phyloP scores from a whole-genome alignment of 2,888 invertebrate species.

The Selenia dentaria region DNA sequence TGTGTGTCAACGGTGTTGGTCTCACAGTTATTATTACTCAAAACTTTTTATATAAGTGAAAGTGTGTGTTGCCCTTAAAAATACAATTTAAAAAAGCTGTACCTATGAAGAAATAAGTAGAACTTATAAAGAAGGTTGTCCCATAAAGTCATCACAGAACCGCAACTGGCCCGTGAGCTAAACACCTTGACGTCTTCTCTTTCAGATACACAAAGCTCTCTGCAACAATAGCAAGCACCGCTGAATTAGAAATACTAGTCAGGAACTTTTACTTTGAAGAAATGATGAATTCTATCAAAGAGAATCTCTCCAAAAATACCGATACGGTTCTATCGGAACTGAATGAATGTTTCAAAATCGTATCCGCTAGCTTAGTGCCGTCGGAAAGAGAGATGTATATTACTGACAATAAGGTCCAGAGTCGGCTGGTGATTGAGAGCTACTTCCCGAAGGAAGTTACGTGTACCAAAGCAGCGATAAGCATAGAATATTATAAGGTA shows the following conservation, averaged over 20 bases:
- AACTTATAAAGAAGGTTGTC: too few species aligned
- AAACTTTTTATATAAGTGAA: too few species aligned
- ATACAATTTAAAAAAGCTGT: too few species aligned
- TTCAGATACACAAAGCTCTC: constrained; percentile 90
- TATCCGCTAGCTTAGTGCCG: constrained; percentile 80
- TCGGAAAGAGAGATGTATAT: constrained; percentile 80
- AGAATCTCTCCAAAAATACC: constrained; percentile 65
- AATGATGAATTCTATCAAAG: constrained; percentile 88
- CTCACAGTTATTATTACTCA: too few species aligned
- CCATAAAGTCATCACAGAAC: too few species aligned
- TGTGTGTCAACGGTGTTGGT: too few species aligned
- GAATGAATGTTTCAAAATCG: constrained; percentile 83
- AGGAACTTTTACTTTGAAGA: constrained; percentile 93
- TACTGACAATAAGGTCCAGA: constrained; percentile 72
- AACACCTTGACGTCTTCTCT: too few species aligned
- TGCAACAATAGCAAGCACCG: constrained; percentile 91
- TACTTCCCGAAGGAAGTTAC: constrained; percentile 86
- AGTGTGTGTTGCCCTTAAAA: too few species aligned
- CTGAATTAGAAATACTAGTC: constrained; percentile 89
- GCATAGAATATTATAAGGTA: constrained; percentile 76
- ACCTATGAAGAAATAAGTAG: too few species aligned
- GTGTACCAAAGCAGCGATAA: constrained; percentile 86
- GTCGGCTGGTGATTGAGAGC: constrained; percentile 66
- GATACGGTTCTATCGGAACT: constrained; percentile 81
- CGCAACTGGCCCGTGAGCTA: too few species aligned